A percentile compares a stretch with the other conserved stretches of the same genome.
Conservation (phyloP, 92 coral and sea anemone species). For the Zoanthus solanderi region DNA sequence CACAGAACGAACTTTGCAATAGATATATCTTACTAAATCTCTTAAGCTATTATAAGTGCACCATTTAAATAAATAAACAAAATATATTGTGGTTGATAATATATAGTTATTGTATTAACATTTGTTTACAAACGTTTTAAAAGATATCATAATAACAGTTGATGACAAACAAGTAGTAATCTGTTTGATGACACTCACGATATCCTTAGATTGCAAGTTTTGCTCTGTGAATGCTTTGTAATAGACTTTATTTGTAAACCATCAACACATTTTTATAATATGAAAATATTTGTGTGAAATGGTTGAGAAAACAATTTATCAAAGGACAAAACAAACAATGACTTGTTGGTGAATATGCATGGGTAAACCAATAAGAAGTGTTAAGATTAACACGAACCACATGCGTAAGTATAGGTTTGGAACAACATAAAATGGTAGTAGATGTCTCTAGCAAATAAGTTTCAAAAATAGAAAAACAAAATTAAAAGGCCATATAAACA, state of each 20-base stretch:
- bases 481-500: too few relatives aligned
- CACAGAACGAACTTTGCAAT: neutral
- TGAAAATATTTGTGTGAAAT: neutral
- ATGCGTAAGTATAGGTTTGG: too few relatives aligned
- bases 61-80: neutral
- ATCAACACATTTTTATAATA: neutral
- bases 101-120: neutral
- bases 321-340: too few relatives aligned
- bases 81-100: slow-evolving; percentile 10
- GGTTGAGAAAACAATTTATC: too few relatives aligned
- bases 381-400: too few relatives aligned
- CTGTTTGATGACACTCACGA: neutral
- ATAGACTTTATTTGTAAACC: neutral
- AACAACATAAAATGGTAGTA: too few relatives aligned
- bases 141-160: slow-evolving; percentile 17
- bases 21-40: neutral
- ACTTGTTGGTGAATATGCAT: too few relatives aligned
- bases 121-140: slow-evolving; percentile 20
- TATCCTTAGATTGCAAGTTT: neutral
- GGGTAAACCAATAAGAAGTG: too few relatives aligned
- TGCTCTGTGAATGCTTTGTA: neutral
- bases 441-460: too few relatives aligned
- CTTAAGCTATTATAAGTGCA: neutral
- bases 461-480: too few relatives aligned
- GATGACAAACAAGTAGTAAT: slow-evolving; percentile 10